phyloP scores from a whole-genome alignment of 2,113 vertebrate species.

The Sinocyclocheilus anshuiensis region DNA sequence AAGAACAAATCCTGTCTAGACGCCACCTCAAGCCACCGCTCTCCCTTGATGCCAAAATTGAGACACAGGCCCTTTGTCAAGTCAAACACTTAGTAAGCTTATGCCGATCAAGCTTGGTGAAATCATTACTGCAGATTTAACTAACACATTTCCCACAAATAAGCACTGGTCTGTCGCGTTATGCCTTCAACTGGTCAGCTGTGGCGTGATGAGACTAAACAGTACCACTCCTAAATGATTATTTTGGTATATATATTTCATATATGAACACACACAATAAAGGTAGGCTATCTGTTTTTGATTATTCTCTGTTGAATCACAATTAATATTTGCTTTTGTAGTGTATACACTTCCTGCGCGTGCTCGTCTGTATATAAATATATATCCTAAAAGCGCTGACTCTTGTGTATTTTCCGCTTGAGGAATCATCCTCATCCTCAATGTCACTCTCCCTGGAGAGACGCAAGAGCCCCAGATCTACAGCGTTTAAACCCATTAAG shows the following conservation, averaged over 20 bases:
- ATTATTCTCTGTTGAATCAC: constrained; percentile 11
- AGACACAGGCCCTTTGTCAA: constrained; percentile 37
- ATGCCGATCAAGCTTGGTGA: constrained; percentile 4
- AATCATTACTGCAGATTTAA: not conserved
- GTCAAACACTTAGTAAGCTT: constrained; percentile 14
- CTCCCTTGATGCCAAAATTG: constrained; percentile 10
- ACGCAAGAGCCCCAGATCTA: constrained; percentile 66
- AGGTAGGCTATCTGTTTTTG: not conserved
- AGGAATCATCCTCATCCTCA: constrained; percentile 73
- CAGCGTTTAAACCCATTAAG: constrained; percentile 83
- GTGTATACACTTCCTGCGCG: constrained; percentile 28
- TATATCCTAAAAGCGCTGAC: constrained; percentile 65
- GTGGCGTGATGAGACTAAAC: not conserved
- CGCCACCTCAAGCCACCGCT: constrained; percentile 16
- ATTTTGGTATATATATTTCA: not conserved
- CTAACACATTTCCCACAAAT: not conserved
- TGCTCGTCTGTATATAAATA: constrained; percentile 38
- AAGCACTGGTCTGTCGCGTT: constrained; percentile 1
- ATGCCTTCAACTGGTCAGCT: not conserved
- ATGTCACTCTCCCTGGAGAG: constrained; percentile 79
- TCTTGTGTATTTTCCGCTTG: constrained; percentile 57
- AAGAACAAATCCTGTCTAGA: constrained; percentile 46
- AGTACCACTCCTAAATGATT: not conserved
- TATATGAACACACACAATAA: not conserved
- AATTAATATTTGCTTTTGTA: not conserved